These are phyloP conservation scores for Pyrrhia umbra DNA, from an alignment of 2,888 invertebrate genomes.

Conservation along the genomic window DNA sequence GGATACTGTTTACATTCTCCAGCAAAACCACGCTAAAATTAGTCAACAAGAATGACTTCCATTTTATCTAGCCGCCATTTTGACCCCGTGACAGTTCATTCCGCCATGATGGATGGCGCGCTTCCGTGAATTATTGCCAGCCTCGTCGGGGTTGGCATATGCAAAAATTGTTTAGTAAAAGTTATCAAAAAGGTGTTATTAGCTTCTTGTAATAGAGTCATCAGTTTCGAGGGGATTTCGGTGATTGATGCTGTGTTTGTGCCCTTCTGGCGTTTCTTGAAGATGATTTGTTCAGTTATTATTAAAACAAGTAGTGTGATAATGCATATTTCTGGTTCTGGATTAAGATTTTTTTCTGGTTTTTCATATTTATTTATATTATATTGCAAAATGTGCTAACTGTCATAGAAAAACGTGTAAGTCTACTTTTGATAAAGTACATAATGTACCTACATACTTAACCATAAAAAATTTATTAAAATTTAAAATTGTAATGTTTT, in stretches of 20 bases:
- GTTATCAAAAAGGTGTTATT: slow-evolving; percentile 86
- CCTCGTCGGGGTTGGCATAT: slow-evolving; percentile 85
- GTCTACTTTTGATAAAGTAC: too few relatives aligned
- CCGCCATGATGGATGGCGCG: slow-evolving; percentile 87
- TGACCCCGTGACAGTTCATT: slow-evolving; percentile 86
- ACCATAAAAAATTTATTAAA: too few relatives aligned
- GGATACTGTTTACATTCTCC: slow-evolving; percentile 9
- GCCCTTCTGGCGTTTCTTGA: slow-evolving; percentile 21
- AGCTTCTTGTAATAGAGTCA: slow-evolving; percentile 80
- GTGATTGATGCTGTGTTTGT: slow-evolving; percentile 49
- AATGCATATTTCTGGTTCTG: too few relatives aligned
- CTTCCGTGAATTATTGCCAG: slow-evolving; percentile 83
- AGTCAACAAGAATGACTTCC: slow-evolving; percentile 55
- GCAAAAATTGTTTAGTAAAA: slow-evolving; percentile 89
- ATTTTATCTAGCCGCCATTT: slow-evolving; percentile 81
- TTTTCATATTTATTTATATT: too few relatives aligned
- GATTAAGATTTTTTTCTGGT: too few relatives aligned
- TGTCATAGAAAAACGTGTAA: too few relatives aligned
- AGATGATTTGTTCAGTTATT: slow-evolving; percentile 42
- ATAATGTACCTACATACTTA: too few relatives aligned
- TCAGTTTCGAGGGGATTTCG: slow-evolving; percentile 67
- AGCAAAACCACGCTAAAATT: slow-evolving; percentile 46
- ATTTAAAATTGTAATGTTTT: background rate
- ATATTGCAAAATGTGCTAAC: too few relatives aligned
- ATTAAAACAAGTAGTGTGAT: background rate